A percentile compares a stretch with the other conserved stretches of the same genome.
Evolutionary conservation across 2,888 invertebrate species (phyloP).

Genomic region (Temnothorax rugatulus): DNA sequence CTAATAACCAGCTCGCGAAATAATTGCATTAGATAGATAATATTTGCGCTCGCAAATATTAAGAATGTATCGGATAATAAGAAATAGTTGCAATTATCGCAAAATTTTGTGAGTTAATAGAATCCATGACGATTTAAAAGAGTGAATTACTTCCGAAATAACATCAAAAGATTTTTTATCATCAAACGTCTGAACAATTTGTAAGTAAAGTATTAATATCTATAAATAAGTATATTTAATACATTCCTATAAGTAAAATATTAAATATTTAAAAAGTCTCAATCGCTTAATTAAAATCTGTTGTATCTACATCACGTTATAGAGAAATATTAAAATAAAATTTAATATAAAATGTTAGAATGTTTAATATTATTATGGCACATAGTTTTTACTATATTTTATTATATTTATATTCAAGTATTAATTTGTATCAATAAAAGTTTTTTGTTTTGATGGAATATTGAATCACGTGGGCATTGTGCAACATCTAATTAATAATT

Average conservation of each 20-base stretch:
- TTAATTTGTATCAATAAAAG: constrained; percentile 12
- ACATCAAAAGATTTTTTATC: neutral
- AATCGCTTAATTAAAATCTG: neutral
- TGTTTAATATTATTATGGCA: constrained; percentile 1
- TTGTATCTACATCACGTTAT: neutral
- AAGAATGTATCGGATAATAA: neutral
- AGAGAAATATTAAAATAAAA: neutral
- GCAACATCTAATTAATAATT: constrained; percentile 8
- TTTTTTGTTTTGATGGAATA: neutral
- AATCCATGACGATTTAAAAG: neutral
- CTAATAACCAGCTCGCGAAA: neutral
- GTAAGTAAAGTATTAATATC: neutral
- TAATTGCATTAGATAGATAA: neutral
- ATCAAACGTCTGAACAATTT: neutral
- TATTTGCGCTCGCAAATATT: neutral
- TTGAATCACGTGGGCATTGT: neutral
- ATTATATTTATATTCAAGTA: neutral
- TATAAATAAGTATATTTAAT: neutral
- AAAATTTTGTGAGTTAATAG: neutral
- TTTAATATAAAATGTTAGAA: constrained; percentile 4
- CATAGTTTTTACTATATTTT: neutral
- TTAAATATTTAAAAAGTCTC: neutral
- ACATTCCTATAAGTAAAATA: neutral
- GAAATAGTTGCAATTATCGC: neutral
- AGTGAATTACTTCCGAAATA: neutral